Evolutionary conservation across 1,140 invertebrate species (phyloP).

Genomic region (Drosophila navojoa): DNA sequence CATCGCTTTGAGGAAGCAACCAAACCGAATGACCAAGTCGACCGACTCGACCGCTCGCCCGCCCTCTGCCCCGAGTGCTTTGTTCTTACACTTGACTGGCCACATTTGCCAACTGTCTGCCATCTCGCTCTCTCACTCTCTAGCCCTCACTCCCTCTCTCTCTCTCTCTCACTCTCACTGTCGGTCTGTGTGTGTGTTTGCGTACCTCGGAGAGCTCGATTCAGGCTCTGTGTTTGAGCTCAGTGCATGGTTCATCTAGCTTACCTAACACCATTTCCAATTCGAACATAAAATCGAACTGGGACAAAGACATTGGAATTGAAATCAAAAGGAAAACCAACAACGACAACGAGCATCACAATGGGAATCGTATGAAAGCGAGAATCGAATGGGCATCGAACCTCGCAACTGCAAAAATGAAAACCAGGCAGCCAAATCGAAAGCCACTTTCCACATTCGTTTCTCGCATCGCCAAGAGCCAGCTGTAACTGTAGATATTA

Average conservation of each 20-base stretch:
- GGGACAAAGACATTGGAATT: conserved; percentile 67
- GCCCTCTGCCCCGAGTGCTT: conserved; percentile 53
- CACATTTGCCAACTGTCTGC: conserved; percentile 40
- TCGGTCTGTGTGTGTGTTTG: conserved; percentile 23
- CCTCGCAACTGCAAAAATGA: conserved; percentile 10
- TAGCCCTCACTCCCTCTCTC: conserved; percentile 13
- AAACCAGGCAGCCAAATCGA: conserved; percentile 16
- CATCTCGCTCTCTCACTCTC: neutral
- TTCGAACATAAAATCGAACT: conserved; percentile 71
- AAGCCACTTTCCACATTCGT: conserved; percentile 31
- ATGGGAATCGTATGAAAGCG: neutral
- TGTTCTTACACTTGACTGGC: conserved; percentile 75
- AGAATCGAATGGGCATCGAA: neutral
- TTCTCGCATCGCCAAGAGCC: neutral
- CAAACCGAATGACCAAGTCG: neutral
- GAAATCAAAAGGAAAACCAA: conserved; percentile 48
- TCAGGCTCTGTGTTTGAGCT: conserved; percentile 40
- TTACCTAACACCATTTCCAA: conserved; percentile 75
- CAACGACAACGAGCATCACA: conserved; percentile 16
- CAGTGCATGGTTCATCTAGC: conserved; percentile 56
- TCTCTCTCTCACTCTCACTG: conserved; percentile 22
- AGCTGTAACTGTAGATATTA: neutral
- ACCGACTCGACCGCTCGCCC: conserved; percentile 24
- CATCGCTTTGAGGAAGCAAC: neutral
- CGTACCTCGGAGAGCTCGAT: conserved; percentile 20